Conservation (phyloP, 1,140 invertebrate species). For the Bombyx mandarina region DNA sequence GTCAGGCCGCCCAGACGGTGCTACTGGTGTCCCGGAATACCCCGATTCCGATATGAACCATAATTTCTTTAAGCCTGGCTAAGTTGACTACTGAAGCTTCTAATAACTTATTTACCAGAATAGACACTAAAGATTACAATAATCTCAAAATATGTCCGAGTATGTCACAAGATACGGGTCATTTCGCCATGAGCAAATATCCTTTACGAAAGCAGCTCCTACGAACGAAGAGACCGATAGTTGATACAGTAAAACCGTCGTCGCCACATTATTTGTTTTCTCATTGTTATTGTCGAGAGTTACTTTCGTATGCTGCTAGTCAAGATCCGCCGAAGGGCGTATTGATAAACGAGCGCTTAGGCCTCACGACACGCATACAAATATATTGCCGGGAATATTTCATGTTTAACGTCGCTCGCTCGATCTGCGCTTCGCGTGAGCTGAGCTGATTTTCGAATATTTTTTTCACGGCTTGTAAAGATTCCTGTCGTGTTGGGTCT, state of each 20-base stretch:
- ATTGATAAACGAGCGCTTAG: conserved; percentile 46
- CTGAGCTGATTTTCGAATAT: conserved; percentile 16
- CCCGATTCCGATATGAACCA: no score
- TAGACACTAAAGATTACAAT: no score
- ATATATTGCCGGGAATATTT: conserved; percentile 38
- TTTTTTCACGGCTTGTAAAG: conserved; percentile 4
- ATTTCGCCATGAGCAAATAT: no score
- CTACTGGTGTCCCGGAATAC: no score
- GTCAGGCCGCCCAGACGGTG: no score
- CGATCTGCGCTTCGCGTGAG: conserved; percentile 14
- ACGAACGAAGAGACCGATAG: no score
- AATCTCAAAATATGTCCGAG: no score
- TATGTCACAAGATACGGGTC: no score
- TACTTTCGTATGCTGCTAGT: conserved; percentile 22
- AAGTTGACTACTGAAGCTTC: no score
- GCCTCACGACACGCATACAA: conserved; percentile 40
- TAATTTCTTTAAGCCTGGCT: no score
- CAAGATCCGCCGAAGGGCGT: conserved; percentile 32
- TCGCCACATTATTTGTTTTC: conserved; percentile 12
- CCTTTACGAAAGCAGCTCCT: no score
- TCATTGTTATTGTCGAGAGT: conserved; percentile 24
- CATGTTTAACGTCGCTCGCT: conserved; percentile 32
- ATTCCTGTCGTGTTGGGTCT: neutral
- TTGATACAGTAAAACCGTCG: neutral
- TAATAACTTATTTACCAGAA: no score